Evolutionary conservation across 30 jellyfish, hydroid and myxozoan genomes (phyloP).

Genomic region (Chrysaora quinquecirrha): DNA sequence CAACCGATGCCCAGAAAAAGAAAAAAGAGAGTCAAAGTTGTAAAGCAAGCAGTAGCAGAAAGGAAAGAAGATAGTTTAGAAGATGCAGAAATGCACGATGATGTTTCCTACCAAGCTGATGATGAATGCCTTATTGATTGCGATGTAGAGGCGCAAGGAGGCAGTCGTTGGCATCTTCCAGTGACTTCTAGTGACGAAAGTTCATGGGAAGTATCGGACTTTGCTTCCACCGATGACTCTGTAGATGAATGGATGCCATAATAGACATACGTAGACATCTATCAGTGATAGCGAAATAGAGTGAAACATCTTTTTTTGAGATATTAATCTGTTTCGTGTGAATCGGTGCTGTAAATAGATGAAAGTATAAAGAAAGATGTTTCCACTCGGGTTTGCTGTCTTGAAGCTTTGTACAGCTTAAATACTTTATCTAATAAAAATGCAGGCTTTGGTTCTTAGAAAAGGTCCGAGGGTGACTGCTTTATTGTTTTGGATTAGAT

Average conservation of each 20-base stretch:
- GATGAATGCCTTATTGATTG: constrained; percentile 10
- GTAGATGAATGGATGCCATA: constrained; percentile 22
- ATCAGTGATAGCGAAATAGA: constrained; percentile 6
- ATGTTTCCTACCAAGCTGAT: constrained; percentile 11
- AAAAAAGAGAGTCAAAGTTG: constrained; percentile 14
- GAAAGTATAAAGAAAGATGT: constrained; percentile 3
- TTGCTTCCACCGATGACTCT: constrained; percentile 25
- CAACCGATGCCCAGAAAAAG: constrained; percentile 19
- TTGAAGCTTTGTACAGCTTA: constrained; percentile 16
- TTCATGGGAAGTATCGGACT: constrained; percentile 23
- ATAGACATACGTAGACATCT: background rate
- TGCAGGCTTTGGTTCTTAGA: constrained; percentile 20
- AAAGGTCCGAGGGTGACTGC: background rate
- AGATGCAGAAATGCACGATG: constrained; percentile 16
- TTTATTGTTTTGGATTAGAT: background rate
- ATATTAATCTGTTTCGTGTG: constrained; percentile 11
- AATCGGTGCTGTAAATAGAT: constrained; percentile 8
- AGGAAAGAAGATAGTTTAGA: constrained; percentile 14
- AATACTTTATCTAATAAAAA: background rate
- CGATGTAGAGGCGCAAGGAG: constrained; percentile 16
- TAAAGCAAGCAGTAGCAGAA: constrained; percentile 12
- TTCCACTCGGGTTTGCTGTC: constrained; percentile 6
- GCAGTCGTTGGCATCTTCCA: constrained; percentile 22
- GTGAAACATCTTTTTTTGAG: constrained; percentile 4
- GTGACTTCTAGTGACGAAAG: constrained; percentile 17